Base-by-base conservation (phyloP, 1,140 invertebrate genomes). In the Calephelis virginiensis region DNA sequence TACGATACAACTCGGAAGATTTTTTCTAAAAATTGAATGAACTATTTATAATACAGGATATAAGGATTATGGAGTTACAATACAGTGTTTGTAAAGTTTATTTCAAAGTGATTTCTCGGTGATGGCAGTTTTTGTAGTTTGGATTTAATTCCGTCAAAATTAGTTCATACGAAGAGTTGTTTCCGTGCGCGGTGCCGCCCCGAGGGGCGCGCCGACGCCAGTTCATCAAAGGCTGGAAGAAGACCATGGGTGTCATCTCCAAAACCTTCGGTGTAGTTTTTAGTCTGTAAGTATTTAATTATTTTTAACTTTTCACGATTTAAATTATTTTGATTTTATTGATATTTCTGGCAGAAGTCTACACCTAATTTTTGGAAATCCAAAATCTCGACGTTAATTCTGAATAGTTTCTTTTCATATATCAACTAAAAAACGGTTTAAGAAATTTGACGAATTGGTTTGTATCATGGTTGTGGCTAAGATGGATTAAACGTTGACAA, bases 211-310 rank as follows among this genome's bases (percentile, higher is more conserved):
- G 86, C 80, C 87, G 86, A 70, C 86, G 87, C 78, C 84, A 86
- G 77, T 86, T 90, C 78, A 81, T 90, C 79, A 91, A 90, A 78
- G 89, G 89, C 68, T 89, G 86, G 89, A 91, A 90, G 82, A 90
- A 89, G 76, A 93, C 83, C 76, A 94, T 95, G 94, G 94, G 94
- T 71, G 93, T 94, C 80, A 93, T 95, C 73, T 94, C 94, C 63
- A 95, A 95, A 83, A 94, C 94, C 64, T 93, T 94, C 70, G 94
- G 94, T 82, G 94, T 95, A 76, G 92, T 95, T 80, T 95, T 94
- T 92, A 94, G 93, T 90, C 94, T 95, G 94, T 95, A 90, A 95
- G 94, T 95, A 65, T 61, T 13, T 17, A 56, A 14, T 49, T 28
- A 17, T 11, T 63, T 62, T 46, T 8, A 46, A 11, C 12, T 14